A percentile compares a stretch with the other conserved stretches of the same genome.
Conservation (phyloP, 2,113 vertebrate genomes). For the Proteles cristata region DNA sequence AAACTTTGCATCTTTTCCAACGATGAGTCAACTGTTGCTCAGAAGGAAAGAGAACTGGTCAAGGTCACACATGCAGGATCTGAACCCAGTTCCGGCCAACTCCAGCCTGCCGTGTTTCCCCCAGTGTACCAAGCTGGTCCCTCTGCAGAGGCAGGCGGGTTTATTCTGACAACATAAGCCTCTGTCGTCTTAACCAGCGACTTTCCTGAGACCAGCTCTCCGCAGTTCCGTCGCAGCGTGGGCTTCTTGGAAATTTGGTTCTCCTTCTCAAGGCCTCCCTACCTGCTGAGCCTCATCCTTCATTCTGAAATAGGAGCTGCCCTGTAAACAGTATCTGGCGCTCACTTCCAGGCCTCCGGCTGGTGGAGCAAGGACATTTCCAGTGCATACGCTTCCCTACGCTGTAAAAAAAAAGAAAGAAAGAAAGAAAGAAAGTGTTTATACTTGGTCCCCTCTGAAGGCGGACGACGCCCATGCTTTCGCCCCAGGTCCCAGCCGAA, state of each 20-base stretch:
- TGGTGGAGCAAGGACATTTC: constrained; percentile 52
- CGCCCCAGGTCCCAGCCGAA: not conserved
- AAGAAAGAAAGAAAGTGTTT: not conserved
- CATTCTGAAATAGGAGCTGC: constrained; percentile 59
- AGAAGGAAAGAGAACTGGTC: not conserved
- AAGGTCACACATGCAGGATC: not conserved
- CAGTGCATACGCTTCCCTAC: not conserved
- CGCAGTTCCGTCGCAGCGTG: not conserved
- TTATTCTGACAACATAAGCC: not conserved
- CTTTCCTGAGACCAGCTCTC: not conserved
- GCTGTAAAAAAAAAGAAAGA: not conserved
- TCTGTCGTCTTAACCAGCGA: not conserved
- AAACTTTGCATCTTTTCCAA: not conserved
- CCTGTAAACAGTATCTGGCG: constrained; percentile 8
- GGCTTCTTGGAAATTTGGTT: constrained; percentile 41
- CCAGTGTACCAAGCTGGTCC: not conserved
- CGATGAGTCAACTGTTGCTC: not conserved
- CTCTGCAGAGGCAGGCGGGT: not conserved
- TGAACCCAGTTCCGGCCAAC: not conserved
- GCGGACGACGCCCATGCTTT: not conserved
- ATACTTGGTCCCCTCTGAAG: constrained; percentile 13
- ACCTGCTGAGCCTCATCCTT: constrained; percentile 38
- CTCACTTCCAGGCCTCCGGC: constrained; percentile 31
- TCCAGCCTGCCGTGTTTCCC: not conserved
- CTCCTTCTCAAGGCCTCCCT: constrained; percentile 22